Evolutionary conservation across 2,888 invertebrate species (phyloP).

Genomic region (Sphaerophoria taeniata): DNA sequence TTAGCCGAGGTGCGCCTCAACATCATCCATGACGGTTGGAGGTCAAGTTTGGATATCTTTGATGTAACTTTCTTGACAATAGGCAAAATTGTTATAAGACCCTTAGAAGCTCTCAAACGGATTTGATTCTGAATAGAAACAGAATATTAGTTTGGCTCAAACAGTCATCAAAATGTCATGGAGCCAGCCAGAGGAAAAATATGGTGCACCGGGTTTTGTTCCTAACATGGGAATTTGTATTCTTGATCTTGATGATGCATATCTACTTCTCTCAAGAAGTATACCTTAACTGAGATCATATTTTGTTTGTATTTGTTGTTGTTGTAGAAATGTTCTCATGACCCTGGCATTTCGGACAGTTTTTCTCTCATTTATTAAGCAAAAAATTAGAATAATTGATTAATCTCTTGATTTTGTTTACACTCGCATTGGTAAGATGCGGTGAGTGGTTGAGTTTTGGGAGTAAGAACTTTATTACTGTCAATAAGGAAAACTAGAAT

Average conservation of each 20-base stretch:
- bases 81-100: slow-evolving; percentile 29
- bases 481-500: slow-evolving; percentile 5
- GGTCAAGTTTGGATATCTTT: slow-evolving; percentile 41
- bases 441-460: background rate
- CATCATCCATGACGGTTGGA: slow-evolving; percentile 40
- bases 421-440: background rate
- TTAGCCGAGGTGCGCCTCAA: slow-evolving; percentile 59
- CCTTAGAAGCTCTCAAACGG: slow-evolving; percentile 37
- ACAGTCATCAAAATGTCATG: slow-evolving; percentile 53
- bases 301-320: background rate
- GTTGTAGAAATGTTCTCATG: background rate
- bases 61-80: background rate
- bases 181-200: slow-evolving; percentile 30
- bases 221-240: slow-evolving; percentile 38
- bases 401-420: slow-evolving; percentile 5
- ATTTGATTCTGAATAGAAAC: slow-evolving; percentile 18
- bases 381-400: slow-evolving; percentile 40
- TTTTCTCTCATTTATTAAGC: slow-evolving; percentile 2
- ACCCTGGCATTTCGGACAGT: slow-evolving; percentile 27
- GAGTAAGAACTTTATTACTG: background rate
- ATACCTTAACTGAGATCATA: slow-evolving; percentile 25
- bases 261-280: background rate
- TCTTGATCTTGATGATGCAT: background rate
- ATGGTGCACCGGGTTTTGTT: slow-evolving; percentile 23
- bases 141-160: slow-evolving; percentile 22